These are phyloP conservation scores for Glyptemys insculpta DNA, from an alignment of 2,797 vertebrate species.

Conservation along the genomic window DNA sequence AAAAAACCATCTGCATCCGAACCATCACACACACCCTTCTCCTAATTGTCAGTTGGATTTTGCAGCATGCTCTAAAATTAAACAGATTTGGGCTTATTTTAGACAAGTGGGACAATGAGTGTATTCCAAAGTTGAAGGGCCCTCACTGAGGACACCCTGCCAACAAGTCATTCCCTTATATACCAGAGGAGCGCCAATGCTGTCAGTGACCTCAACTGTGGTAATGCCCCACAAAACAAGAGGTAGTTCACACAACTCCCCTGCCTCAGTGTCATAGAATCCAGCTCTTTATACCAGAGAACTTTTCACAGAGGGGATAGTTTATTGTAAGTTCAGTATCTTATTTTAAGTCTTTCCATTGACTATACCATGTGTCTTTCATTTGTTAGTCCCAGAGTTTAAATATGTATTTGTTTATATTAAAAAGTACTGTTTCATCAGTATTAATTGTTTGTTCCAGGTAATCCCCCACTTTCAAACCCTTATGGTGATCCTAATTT, in stretches of 20 bases:
- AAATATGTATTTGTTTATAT: neutral
- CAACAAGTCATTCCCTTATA: neutral
- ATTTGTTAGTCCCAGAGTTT: neutral
- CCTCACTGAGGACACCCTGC: neutral
- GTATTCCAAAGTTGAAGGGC: neutral
- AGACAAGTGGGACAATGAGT: neutral
- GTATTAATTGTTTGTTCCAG: conserved; percentile 81
- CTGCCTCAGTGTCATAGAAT: neutral
- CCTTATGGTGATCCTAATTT: conserved; percentile 97
- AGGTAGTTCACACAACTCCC: neutral
- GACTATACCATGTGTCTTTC: neutral
- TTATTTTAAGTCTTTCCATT: neutral
- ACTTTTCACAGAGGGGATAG: neutral
- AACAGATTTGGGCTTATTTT: neutral
- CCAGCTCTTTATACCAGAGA: neutral
- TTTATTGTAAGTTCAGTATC: neutral
- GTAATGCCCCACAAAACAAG: neutral
- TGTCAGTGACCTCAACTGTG: neutral
- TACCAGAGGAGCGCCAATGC: neutral
- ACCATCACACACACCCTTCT: neutral
- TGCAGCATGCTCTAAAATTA: neutral
- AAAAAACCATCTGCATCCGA: neutral
- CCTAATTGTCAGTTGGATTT: neutral
- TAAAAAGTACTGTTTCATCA: conserved; percentile 39
- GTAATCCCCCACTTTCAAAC: conserved; percentile 97